Base-by-base conservation (phyloP, 2,888 invertebrate species). In the Phortica magna region DNA sequence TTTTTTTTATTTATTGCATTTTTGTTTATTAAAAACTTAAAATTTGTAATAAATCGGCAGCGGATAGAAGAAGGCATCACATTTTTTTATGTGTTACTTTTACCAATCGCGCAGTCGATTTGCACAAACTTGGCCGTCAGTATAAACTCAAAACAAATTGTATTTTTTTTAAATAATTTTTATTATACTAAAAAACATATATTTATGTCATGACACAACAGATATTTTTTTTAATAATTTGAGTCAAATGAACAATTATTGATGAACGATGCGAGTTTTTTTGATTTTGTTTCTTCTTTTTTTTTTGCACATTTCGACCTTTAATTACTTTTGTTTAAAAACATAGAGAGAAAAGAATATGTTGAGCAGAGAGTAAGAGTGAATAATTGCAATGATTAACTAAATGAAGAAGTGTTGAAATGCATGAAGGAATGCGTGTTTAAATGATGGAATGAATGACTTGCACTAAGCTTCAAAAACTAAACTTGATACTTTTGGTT, bases 131-230 rank as follows among this genome's bases (percentile, higher is more conserved):
- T 48, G 48, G 48, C 14, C 48, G 48, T 9, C 14, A 7, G 48
- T 7, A 48, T 6, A 48, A 48, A 14, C 14, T 14, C 48, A 14
- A 48, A 48, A 48, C 10, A 48, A 48, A 48, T 12, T 12, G 48
- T 48, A 6, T 12, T 48, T n/a, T 55, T 55, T 55, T 17, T 17
- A n/a, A 55, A 17, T 12, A 2, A 55, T 73, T 39, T n/a, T 48
- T 42, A 9, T 61, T 43, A 64, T 10, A 57, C 22, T 19, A 7
- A n/a, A 64, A 39, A 67, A 79, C 72, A 57, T 77, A 78, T 76
- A 78, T 81, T 82, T 86, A 89, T 87, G 89, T 85, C 90, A 90
- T 89, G 89, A 84, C 90, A 89, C 89, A 90, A 90, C 88, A 88
- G 82, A 84, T 86, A 89, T 89, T 80, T 48, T 80, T 48, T 12